Evolutionary conservation across 2,113 vertebrate genomes (phyloP), one percentile per base, ranked within the genome.

Genomic region (Nibea coibor): DNA sequence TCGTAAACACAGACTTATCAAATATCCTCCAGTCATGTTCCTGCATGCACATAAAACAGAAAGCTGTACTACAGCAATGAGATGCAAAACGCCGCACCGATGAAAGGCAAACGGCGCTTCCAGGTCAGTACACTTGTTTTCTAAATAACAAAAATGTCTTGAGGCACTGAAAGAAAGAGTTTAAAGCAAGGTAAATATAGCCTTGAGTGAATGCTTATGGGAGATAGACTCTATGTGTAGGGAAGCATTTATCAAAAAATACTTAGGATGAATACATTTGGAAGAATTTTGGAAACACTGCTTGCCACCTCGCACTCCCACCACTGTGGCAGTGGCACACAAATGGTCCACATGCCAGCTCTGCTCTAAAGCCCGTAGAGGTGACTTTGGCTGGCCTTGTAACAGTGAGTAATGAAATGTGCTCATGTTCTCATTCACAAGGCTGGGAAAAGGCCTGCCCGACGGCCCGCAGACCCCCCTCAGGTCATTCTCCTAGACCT

Each of bases 391-490:
- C 51, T 45, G 80, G 74, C 75, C 71, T 72, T 86, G 76, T 86
- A 90, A 83, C 81, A 81, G 71, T 81, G 67, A 92, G 67, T 86
- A 83, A 91, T 93, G 78, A 85, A 83, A 85, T 85, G 81, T 75
- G 81, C 48, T 74, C 63, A 71, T 85, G 83, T 76, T 85, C 72
- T 83, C 76, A 82, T 84, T 89, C 78, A 84, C 62, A 80, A 59
- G 63, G 62, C 72, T 57, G 63, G 67, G 71, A 77, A 39, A 76
- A 54, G 72, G 76, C 42, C 43, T 62, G 64, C 51, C 31, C 71
- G 78, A 79, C 80, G 53, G 72, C 85, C 66, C 58, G 26, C 68
- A 73, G 75, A 75, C 76, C 80, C 72, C 77, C 79, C 78, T 63
- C 31, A 20, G 81, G 80, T 84, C 68, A 83, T 81, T 82, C 83